phyloP scores from a whole-genome alignment of 2,113 vertebrate species.

The Hassar affinis region DNA sequence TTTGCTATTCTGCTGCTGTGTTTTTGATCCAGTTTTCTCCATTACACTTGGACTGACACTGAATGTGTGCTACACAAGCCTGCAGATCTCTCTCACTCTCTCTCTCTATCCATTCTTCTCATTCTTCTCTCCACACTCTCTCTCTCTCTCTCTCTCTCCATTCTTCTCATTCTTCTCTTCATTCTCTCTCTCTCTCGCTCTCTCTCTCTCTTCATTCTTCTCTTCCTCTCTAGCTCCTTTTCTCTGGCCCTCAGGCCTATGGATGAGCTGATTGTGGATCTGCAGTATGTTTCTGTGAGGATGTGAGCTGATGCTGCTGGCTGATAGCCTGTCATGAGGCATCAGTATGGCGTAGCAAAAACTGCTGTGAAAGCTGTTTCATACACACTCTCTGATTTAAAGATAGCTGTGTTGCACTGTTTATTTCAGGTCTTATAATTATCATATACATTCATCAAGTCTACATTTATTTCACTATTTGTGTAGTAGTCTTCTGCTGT shows the following conservation, averaged over 20 bases:
- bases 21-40: conserved; percentile 27
- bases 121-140: too few species aligned
- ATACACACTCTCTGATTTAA: background rate
- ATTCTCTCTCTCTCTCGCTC: background rate
- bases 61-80: conserved; percentile 57
- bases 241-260: conserved; percentile 13
- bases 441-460: background rate
- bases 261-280: background rate
- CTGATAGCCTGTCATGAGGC: conserved; percentile 15
- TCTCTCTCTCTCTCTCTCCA: background rate
- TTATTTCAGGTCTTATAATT: conserved; percentile 11
- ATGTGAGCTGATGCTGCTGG: conserved; percentile 14
- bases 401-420: background rate
- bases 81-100: conserved; percentile 24
- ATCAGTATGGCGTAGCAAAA: background rate
- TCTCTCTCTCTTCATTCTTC: background rate
- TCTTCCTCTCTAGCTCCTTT: conserved; percentile 25
- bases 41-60: conserved; percentile 34
- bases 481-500: background rate
- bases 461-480: background rate
- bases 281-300: background rate
- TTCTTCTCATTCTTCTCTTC: background rate
- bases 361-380: conserved; percentile 29
- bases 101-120: too few species aligned
- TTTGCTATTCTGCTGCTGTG: conserved; percentile 53